phyloP scores from a whole-genome alignment of 2,797 vertebrate genomes.

The Macroramphosus scolopax region DNA sequence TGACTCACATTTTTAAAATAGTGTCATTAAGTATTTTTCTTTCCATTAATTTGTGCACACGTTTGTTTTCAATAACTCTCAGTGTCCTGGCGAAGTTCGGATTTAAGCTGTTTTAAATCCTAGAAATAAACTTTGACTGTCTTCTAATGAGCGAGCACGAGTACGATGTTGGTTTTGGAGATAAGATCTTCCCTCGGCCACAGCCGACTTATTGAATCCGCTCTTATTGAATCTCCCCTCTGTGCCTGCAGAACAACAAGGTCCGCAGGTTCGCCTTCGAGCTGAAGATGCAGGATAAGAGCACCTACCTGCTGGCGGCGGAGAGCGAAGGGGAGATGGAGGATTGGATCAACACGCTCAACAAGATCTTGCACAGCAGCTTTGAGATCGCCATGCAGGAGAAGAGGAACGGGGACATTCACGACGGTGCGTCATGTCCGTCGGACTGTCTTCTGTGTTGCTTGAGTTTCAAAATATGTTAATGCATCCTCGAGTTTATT shows the following conservation, averaged over 20 bases:
- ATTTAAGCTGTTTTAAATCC: constrained; percentile 1
- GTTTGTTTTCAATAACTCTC: not conserved
- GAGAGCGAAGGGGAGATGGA: constrained; percentile 96
- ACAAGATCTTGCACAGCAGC: constrained; percentile 95
- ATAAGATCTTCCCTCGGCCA: too few relatives aligned
- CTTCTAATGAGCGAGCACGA: too few relatives aligned
- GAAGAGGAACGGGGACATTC: constrained; percentile 92
- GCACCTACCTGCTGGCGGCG: constrained; percentile 92
- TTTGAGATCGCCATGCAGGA: constrained; percentile 98
- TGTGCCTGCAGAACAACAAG: constrained; percentile 89
- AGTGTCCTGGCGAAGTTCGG: too few relatives aligned
- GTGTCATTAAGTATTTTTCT: not conserved
- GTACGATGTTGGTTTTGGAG: too few relatives aligned
- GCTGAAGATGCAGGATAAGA: constrained; percentile 99
- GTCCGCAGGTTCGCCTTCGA: constrained; percentile 94
- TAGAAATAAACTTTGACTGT: too few relatives aligned
- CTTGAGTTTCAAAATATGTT: not conserved
- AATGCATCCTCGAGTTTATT: too few relatives aligned
- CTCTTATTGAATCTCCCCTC: too few relatives aligned
- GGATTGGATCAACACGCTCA: constrained; percentile 92
- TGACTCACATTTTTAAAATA: constrained; percentile 23
- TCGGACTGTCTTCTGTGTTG: too few relatives aligned
- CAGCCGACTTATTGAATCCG: too few relatives aligned
- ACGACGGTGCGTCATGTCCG: constrained; percentile 85
- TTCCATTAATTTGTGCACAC: too few relatives aligned